These are phyloP conservation scores for Nymphalis urticae DNA, from an alignment of 2,888 invertebrate genomes.

Conservation along the genomic window DNA sequence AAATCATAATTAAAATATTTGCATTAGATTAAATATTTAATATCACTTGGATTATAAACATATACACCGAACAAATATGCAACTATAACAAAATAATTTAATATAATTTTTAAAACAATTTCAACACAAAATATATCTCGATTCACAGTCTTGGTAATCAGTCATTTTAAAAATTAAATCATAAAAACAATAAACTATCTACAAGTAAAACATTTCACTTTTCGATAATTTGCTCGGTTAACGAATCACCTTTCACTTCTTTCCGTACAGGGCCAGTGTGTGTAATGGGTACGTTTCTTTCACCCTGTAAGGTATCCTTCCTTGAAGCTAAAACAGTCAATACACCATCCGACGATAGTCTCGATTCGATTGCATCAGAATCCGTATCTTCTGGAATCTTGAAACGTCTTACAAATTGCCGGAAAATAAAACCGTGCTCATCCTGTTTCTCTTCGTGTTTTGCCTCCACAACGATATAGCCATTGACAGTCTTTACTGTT, in stretches of 20 bases:
- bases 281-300: slow-evolving; percentile 80
- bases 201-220: slow-evolving; percentile 7
- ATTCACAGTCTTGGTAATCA: slow-evolving; percentile 29
- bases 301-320: slow-evolving; percentile 61
- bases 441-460: slow-evolving; percentile 90
- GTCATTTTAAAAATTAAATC: slow-evolving; percentile 12
- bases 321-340: slow-evolving; percentile 85
- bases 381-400: slow-evolving; percentile 86
- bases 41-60: neutral
- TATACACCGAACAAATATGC: neutral
- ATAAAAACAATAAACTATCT: neutral
- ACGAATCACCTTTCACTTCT: slow-evolving; percentile 47
- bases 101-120: slow-evolving; percentile 6
- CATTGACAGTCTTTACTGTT: slow-evolving; percentile 86
- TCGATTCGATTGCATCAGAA: slow-evolving; percentile 86
- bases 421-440: slow-evolving; percentile 87
- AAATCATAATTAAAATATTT: neutral
- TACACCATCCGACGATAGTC: slow-evolving; percentile 89
- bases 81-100: neutral
- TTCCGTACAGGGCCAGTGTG: slow-evolving; percentile 81
- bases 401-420: slow-evolving; percentile 88
- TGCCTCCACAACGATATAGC: slow-evolving; percentile 86
- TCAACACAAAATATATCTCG: slow-evolving; percentile 5
- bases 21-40: neutral
- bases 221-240: slow-evolving; percentile 37